Evolutionary conservation across 2,888 invertebrate genomes (phyloP), one percentile per base, ranked within the genome.

Genomic region (Rhimphoctona megacephalus): DNA sequence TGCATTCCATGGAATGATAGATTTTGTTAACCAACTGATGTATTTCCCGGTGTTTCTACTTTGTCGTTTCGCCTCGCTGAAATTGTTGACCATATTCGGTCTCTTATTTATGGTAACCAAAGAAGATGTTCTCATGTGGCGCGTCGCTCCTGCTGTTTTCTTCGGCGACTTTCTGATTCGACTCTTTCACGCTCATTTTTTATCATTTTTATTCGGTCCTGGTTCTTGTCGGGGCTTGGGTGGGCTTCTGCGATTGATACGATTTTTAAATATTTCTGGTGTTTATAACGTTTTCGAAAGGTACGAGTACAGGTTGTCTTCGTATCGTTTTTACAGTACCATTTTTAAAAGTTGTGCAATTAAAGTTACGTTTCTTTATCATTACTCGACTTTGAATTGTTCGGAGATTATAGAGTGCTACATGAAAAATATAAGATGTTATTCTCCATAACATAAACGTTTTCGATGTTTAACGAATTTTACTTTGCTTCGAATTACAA

Each of bases 11-110:
- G 83, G 83, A 78, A 85, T 88, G 87, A 87, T 83, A 85, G 87
- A 88, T 88, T 87, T 82, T 79, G 86, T 81, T 78, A 85, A 85
- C 81, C 80, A 74, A 85, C 81, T 83, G 85, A 86, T 86, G 85
- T 87, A 80, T 70, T 30, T 39, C 46, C 17, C 19, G 25, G 49
- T 70, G 46, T 46, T 49, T 25, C 19, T 8, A 49, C 46, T 46
- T 14, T 81, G 69, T 81, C 77, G 79, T 77, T 67, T 64, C 30
- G 25, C 46, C 43, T 49, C 30, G 70, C 70, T 33, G 76, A 57
- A 78, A 78, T 80, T 72, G 78, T 77, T 74, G 74, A 80, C 77
- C 77, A 81, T 79, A 87, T 82, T 79, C 81, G 78, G 67, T 73
- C 74, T 30, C 82, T 87, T 86, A 86, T 86, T 86, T 86, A 86